A percentile compares a stretch with the other conserved stretches of the same genome.
Evolutionary conservation across 2,888 invertebrate species (phyloP).

Genomic region (Cantharis lateralis): DNA sequence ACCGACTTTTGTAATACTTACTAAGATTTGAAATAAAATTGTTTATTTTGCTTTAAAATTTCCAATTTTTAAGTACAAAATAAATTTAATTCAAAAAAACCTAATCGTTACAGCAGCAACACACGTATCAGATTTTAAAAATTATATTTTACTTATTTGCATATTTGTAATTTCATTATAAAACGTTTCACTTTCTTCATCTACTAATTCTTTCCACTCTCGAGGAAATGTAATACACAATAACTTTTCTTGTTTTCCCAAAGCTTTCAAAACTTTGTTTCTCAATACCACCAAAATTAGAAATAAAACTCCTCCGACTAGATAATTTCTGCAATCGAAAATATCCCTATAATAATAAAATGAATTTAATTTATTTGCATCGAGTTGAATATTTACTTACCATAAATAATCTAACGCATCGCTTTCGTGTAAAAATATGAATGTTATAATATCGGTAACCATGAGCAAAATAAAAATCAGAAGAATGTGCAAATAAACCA

Average conservation of each 20-base stretch:
- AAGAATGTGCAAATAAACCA: conserved; percentile 9
- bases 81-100: neutral
- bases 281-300: conserved; percentile 53
- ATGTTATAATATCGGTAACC: conserved; percentile 12
- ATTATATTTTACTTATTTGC: neutral
- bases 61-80: neutral
- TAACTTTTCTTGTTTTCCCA: conserved; percentile 39
- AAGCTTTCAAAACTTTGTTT: conserved; percentile 58
- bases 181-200: conserved; percentile 44
- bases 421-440: neutral
- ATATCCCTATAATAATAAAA: conserved; percentile 46
- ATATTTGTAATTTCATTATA: neutral
- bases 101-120: neutral
- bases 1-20: neutral
- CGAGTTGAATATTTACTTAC: neutral
- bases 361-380: neutral
- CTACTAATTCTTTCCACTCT: conserved; percentile 50
- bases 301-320: conserved; percentile 57
- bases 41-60: neutral
- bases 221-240: conserved; percentile 51
- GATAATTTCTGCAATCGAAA: conserved; percentile 53
- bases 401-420: conserved; percentile 1
- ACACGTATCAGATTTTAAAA: neutral
- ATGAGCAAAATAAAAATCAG: conserved; percentile 9
- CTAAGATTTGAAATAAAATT: neutral